Evolutionary conservation across 2,888 invertebrate genomes (phyloP), one percentile per base, ranked within the genome.

Genomic region (Cyrtodaria siliqua): DNA sequence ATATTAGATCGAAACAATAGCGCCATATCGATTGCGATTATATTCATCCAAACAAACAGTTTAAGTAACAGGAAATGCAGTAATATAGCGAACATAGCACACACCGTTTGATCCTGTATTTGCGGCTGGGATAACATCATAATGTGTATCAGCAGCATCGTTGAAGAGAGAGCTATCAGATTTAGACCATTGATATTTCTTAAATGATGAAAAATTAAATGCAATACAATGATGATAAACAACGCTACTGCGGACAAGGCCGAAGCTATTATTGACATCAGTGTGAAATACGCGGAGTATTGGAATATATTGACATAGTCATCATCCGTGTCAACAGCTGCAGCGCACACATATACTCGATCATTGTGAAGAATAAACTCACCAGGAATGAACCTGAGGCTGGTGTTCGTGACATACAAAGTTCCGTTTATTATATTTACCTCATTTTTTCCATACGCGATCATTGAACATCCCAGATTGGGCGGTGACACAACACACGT

Each of bases 151-250:
- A 60, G 26, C 2, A 64, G 33, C n/a, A 68, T 53, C n/a, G 60
- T 49, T 1, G 53, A 8, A 0, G 74, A 69, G n/a, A 75, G 29
- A 12, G 69, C 69, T 2, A 47, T 42, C 23, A 69, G 18, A 33
- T 75, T 75, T 14, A 69, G 63, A 23, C 74, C 74, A 9, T 75
- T 63, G 16, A 52, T 55, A 47, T 75, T 75, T 42, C 69, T 57
- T 16, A 75, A 27, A 4, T 59, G 68, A 18, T 50, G 33, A 24
- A 38, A 47, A 0, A 50, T 44, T 3, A 50, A 16, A 16, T 75
- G 75, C 0, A 62, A 50, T n/a, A 40, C 1, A 9, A 69, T 57
- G 3, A 75, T 49, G 3, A 52, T 16, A n/a, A 59, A 14, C 16
- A 52, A 38, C 9, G 57, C 56, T 3, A 63, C 1, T 6, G 53